These are phyloP conservation scores for Halocynthia aurantium DNA, from an alignment of 23 tunicate genomes.

Conservation along the genomic window DNA sequence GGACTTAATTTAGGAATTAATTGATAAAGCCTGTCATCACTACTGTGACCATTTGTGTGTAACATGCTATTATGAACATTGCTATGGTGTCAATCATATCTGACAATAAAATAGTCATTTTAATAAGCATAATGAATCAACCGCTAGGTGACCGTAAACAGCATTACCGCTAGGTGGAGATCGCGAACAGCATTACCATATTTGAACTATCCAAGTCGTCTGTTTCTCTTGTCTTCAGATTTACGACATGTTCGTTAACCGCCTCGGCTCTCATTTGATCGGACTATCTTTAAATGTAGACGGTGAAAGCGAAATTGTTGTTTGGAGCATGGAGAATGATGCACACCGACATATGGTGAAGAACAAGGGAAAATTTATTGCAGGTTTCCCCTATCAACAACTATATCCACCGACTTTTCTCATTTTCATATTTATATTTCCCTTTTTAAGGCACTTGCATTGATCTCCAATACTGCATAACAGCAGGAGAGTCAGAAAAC, in stretches of 20 bases:
- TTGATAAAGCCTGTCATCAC: neutral
- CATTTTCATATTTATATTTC: neutral
- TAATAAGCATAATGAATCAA: no score
- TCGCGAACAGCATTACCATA: no score
- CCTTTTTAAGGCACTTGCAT: constrained; percentile 43
- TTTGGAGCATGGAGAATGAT: constrained; percentile 78
- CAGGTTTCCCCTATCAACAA: neutral
- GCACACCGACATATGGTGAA: constrained; percentile 59
- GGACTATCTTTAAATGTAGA: constrained; percentile 30
- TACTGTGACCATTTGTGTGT: neutral
- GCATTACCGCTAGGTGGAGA: no score
- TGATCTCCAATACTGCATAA: constrained; percentile 83
- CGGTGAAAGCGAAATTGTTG: constrained; percentile 48
- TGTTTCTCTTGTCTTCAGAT: constrained; percentile 23
- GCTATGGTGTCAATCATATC: no score
- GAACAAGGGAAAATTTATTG: neutral
- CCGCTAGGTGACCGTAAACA: no score
- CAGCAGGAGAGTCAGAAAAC: constrained; percentile 23
- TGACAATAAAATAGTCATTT: no score
- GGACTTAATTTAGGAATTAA: no score
- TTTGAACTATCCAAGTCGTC: no score
- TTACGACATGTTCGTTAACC: constrained; percentile 55
- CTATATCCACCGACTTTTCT: neutral
- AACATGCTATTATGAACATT: neutral
- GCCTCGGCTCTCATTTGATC: constrained; percentile 82